phyloP scores from a whole-genome alignment of 1,140 invertebrate genomes.

The Drosophila orosa region DNA sequence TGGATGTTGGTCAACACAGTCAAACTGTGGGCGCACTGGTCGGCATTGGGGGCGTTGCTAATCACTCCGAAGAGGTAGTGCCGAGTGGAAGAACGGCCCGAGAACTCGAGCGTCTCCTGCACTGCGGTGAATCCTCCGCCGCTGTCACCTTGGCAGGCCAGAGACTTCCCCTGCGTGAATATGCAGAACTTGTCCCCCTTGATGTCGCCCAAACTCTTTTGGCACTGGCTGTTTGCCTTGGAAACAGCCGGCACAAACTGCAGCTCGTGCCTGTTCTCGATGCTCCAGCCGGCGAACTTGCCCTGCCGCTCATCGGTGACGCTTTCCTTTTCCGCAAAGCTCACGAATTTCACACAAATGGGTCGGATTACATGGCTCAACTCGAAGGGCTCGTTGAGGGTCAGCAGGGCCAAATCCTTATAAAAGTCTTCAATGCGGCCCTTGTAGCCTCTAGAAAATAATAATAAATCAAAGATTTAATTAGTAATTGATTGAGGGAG shows the following conservation, averaged over 20 bases:
- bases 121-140: slow-evolving; percentile 61
- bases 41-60: slow-evolving; percentile 69
- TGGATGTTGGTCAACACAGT: slow-evolving; percentile 70
- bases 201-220: slow-evolving; percentile 41
- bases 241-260: slow-evolving; percentile 64
- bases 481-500: not conserved
- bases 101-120: slow-evolving; percentile 6
- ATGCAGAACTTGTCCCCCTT: slow-evolving; percentile 66
- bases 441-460: slow-evolving; percentile 35
- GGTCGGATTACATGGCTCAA: slow-evolving; percentile 59
- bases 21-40: slow-evolving; percentile 62
- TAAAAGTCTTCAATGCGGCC: slow-evolving; percentile 39
- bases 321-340: slow-evolving; percentile 51
- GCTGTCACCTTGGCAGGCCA: slow-evolving; percentile 69
- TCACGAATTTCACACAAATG: slow-evolving; percentile 50
- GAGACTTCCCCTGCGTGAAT: slow-evolving; percentile 54
- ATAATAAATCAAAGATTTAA: not conserved
- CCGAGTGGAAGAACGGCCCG: not conserved
- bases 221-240: slow-evolving; percentile 44
- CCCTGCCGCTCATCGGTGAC: slow-evolving; percentile 52
- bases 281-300: slow-evolving; percentile 68
- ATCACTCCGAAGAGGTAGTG: slow-evolving; percentile 65
- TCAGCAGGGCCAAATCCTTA: slow-evolving; percentile 56
- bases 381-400: slow-evolving; percentile 45
- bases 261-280: slow-evolving; percentile 52